phyloP scores from a whole-genome alignment of 2,888 invertebrate species.

The Platycheirus rosarum region DNA sequence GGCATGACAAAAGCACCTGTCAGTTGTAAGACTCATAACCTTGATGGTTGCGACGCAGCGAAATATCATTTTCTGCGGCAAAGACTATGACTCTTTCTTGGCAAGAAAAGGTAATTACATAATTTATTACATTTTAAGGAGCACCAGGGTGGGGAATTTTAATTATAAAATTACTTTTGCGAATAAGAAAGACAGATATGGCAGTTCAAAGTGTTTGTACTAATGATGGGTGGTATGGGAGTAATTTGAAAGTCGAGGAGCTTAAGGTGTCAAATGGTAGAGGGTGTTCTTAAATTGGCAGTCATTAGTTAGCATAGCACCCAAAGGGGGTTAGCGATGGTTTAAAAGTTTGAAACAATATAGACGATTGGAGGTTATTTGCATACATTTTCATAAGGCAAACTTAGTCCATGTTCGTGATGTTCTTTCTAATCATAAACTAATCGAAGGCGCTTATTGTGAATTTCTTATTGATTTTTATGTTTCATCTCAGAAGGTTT shows the following conservation, averaged over 20 bases:
- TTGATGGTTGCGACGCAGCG: too few relatives aligned
- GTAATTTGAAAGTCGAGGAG: constrained; percentile 50
- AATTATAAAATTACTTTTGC: constrained; percentile 64
- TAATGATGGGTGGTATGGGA: background rate
- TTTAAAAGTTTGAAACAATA: too few relatives aligned
- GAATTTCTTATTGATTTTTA: too few relatives aligned
- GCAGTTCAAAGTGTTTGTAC: constrained; percentile 49
- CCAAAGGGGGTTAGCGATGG: too few relatives aligned
- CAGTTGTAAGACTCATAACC: constrained; percentile 44
- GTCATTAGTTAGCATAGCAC: constrained; percentile 40
- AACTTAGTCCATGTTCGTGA: too few relatives aligned
- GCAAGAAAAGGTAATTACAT: constrained; percentile 55
- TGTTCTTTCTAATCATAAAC: too few relatives aligned
- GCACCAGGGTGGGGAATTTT: constrained; percentile 2
- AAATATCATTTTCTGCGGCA: constrained; percentile 28
- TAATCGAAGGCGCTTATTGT: too few relatives aligned
- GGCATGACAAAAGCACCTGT: constrained; percentile 18
- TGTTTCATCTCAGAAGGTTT: too few relatives aligned
- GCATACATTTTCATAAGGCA: too few relatives aligned
- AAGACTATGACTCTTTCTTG: background rate
- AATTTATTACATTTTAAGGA: constrained; percentile 54
- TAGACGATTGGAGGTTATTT: too few relatives aligned
- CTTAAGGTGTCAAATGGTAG: constrained; percentile 26
- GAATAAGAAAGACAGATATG: constrained; percentile 59
- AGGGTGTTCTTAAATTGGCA: constrained; percentile 32